Evolutionary conservation across 2,888 invertebrate species (phyloP), one percentile per base, ranked within the genome.

Genomic region (Cotesia congregata): DNA sequence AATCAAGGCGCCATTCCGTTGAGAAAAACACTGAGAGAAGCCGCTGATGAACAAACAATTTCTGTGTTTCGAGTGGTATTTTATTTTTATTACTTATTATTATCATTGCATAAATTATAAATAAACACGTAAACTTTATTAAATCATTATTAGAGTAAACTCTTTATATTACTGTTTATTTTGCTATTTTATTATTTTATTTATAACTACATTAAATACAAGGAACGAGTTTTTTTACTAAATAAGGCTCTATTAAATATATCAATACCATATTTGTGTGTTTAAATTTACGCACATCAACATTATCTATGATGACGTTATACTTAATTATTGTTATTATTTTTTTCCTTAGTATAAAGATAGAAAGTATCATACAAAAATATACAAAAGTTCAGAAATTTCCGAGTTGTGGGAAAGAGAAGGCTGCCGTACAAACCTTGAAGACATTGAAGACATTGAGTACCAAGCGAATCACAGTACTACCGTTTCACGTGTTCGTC

Each of bases 1-100:
- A 90, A 92, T 1, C 91, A 93, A 78, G 94, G 94, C 61, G 92
- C 92, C 88, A 92, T 94, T 38, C 89, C 91, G 7, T 79, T 90
- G 75, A 87, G 84, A 41, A 86, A 83, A 69, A 88, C 86, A 15
- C 86, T 90, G 67, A 86, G 85, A 38, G 87, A 90, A 67, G 86
- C 90, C 80, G 85, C 86, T 17, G 78, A 83, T n/a, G 79, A 77
- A n/a, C 83, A 85, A 76, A 15, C 61, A 9, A 79, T 83, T 78
- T 76, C 85, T 80, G 17, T 77, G n/a, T 75, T 90, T 6, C 84
- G 89, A 85, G 89, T 89, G 85, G 91, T 91, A 82, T 88, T 88
- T 85, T 17, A 12, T 61, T n/a, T 38, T 15, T n/a, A 72, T 38
- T 62, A 39, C 65, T 72, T 72, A n/a, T 17, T 20, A 73, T 67